Conservation (phyloP, 2,113 vertebrate genomes). For the Bostrychus sinensis region DNA sequence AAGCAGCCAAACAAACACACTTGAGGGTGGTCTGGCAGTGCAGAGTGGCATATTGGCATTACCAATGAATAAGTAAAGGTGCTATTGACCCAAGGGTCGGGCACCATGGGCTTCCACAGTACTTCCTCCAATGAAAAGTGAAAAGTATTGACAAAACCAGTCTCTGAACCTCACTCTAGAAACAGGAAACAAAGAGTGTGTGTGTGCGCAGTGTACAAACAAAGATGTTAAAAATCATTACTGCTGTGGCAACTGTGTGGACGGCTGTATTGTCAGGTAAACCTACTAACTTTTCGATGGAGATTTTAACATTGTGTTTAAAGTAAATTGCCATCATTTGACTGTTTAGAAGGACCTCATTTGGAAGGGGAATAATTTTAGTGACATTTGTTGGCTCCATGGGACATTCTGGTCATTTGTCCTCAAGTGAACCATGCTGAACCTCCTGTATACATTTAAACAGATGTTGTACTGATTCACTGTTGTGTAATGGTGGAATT, state of each 20-base stretch:
- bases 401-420: not conserved
- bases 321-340: not conserved
- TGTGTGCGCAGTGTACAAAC: not conserved
- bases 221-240: not conserved
- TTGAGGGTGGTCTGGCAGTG: slow-evolving; percentile 40
- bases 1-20: slow-evolving; percentile 12
- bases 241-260: not conserved
- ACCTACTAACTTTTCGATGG: not conserved
- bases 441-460: not conserved
- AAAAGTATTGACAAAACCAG: slow-evolving; percentile 48
- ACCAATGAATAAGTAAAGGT: slow-evolving; percentile 38
- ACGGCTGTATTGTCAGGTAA: not conserved
- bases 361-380: not conserved
- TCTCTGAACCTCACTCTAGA: slow-evolving; percentile 22
- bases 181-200: slow-evolving; percentile 15
- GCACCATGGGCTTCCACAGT: slow-evolving; percentile 35
- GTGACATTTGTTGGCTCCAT: slow-evolving; percentile 3
- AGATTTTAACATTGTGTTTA: not conserved
- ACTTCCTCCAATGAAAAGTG: slow-evolving; percentile 37
- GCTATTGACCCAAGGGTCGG: slow-evolving; percentile 50
- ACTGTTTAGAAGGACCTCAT: not conserved
- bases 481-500: not conserved
- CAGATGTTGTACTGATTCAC: not conserved
- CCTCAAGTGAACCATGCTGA: not conserved
- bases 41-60: slow-evolving; percentile 24